Evolutionary conservation across 2,888 invertebrate genomes (phyloP).

Genomic region (Villa cingulata): DNA sequence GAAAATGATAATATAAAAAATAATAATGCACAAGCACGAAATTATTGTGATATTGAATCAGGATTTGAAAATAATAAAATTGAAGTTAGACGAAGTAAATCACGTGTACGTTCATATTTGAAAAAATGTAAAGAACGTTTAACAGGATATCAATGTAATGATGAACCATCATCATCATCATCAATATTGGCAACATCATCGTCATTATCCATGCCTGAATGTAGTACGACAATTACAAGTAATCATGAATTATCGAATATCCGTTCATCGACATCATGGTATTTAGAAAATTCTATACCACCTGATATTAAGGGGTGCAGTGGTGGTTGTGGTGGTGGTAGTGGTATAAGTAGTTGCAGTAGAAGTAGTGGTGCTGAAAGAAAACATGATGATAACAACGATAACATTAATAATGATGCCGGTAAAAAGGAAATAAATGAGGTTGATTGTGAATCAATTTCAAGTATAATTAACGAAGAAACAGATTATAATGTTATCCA

Average conservation of each 20-base stretch:
- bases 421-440: not conserved
- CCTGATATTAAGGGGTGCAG: slow-evolving; percentile 7
- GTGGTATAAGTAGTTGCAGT: no score
- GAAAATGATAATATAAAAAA: no score
- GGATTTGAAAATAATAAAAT: slow-evolving; percentile 3
- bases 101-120: slow-evolving; percentile 35
- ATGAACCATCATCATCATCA: not conserved
- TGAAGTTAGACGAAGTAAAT: slow-evolving; percentile 29
- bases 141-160: slow-evolving; percentile 23
- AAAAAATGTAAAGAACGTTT: slow-evolving; percentile 34
- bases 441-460: not conserved
- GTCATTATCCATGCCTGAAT: not conserved
- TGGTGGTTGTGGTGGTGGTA: no score
- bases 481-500: no score
- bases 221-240: no score
- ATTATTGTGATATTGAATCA: slow-evolving; percentile 5
- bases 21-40: no score
- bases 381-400: no score
- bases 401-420: not conserved
- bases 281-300: slow-evolving; percentile 12
- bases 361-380: no score
- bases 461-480: no score
- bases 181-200: slow-evolving; percentile 3
- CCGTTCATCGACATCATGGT: slow-evolving; percentile 15
- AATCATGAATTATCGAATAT: slow-evolving; percentile 8